Percentiles rank a stretch among this genome's conserved stretches.
These are phyloP conservation scores for Epinotia ramella DNA, from an alignment of 2,888 invertebrate species.

Conservation along the genomic window DNA sequence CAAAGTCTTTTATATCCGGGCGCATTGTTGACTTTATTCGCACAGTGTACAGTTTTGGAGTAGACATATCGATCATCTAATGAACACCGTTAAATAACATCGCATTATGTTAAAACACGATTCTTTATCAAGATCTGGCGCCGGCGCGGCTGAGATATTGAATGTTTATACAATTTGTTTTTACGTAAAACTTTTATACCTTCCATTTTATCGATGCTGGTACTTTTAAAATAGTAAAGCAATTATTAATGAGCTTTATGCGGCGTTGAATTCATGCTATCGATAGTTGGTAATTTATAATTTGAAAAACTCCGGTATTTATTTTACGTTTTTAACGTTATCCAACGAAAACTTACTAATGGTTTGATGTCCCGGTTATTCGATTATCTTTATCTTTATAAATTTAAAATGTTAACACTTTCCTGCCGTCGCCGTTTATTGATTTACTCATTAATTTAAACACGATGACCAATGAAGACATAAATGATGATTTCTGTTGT, in stretches of 20 bases:
- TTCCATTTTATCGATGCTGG: slow-evolving; percentile 33
- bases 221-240: slow-evolving; percentile 32
- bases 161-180: slow-evolving; percentile 55
- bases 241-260: slow-evolving; percentile 42
- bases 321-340: slow-evolving; percentile 34
- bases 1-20: not conserved
- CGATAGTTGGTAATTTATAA: slow-evolving; percentile 40
- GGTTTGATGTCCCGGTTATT: slow-evolving; percentile 18
- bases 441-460: slow-evolving; percentile 16
- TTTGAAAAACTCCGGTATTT: slow-evolving; percentile 23
- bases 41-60: slow-evolving; percentile 50
- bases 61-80: slow-evolving; percentile 57
- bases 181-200: slow-evolving; percentile 35
- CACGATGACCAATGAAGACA: slow-evolving; percentile 10
- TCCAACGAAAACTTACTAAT: slow-evolving; percentile 33
- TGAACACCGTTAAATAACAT: slow-evolving; percentile 62
- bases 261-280: slow-evolving; percentile 43
- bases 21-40: slow-evolving; percentile 32
- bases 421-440: slow-evolving; percentile 17
- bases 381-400: slow-evolving; percentile 41
- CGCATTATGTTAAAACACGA: slow-evolving; percentile 64
- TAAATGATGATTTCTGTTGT: slow-evolving; percentile 5
- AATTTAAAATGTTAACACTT: slow-evolving; percentile 41
- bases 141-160: slow-evolving; percentile 55
- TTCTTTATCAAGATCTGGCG: slow-evolving; percentile 61